These are phyloP conservation scores for Notothenia rossii DNA, from an alignment of 2,113 vertebrate species.

Conservation along the genomic window DNA sequence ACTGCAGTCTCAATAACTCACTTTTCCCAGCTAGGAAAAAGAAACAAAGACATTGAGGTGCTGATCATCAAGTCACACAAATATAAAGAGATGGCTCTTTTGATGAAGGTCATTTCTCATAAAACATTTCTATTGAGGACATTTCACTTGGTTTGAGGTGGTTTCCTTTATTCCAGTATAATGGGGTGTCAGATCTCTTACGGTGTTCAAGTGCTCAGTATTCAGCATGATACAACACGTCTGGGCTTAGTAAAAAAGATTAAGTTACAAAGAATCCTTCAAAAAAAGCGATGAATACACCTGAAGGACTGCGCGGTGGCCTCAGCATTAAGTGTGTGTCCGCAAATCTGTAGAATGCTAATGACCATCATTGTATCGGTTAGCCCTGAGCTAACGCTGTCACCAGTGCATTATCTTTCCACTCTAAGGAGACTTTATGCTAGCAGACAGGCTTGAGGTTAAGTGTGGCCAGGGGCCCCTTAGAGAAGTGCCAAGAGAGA, in stretches of 20 bases:
- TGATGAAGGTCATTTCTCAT: background rate
- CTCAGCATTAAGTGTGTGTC: background rate
- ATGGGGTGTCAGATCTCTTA: background rate
- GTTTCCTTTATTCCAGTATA: background rate
- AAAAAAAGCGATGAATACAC: background rate
- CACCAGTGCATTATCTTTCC: conserved; percentile 55
- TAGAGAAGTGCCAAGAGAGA: conserved; percentile 71
- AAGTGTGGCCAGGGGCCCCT: conserved; percentile 76
- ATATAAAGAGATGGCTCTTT: background rate
- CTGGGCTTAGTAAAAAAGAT: background rate
- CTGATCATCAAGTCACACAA: background rate
- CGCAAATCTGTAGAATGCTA: conserved; percentile 44
- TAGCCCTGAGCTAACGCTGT: conserved; percentile 43
- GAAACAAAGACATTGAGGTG: too few relatives aligned
- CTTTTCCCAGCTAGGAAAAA: background rate
- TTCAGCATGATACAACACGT: background rate
- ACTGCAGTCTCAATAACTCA: background rate
- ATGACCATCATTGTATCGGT: conserved; percentile 39
- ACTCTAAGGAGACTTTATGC: conserved; percentile 61
- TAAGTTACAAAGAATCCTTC: background rate
- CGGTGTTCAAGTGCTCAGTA: too few relatives aligned
- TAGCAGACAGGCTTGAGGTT: conserved; percentile 74
- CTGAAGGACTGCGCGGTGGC: background rate
- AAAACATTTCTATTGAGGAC: background rate
- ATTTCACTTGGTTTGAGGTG: conserved; percentile 7